phyloP scores from a whole-genome alignment of 2,113 vertebrate species.

The Micromys minutus region DNA sequence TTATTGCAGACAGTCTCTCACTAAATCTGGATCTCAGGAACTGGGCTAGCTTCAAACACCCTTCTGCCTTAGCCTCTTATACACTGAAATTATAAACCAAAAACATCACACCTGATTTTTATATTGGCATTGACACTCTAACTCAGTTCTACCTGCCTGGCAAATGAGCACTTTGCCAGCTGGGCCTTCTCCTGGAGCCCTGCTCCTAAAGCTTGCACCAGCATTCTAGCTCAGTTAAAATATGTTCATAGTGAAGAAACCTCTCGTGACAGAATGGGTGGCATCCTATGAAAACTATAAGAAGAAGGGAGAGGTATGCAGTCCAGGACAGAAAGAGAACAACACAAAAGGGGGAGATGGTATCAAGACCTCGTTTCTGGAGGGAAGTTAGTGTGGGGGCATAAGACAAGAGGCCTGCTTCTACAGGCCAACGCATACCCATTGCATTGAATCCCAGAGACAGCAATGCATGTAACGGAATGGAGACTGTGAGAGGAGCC shows the following conservation, averaged over 20 bases:
- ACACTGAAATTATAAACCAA: neutral
- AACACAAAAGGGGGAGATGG: neutral
- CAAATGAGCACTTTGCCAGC: neutral
- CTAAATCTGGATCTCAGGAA: neutral
- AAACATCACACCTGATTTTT: neutral
- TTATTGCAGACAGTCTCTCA: neutral
- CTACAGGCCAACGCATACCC: too few species aligned
- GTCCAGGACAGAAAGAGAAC: too few species aligned
- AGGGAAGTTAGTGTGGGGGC: too few species aligned
- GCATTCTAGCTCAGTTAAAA: neutral
- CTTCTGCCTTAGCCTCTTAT: neutral
- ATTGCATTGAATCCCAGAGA: neutral
- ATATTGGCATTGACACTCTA: neutral
- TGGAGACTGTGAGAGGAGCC: accelerated
- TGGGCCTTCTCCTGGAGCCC: neutral
- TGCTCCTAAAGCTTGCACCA: neutral
- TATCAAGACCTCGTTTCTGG: neutral
- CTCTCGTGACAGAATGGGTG: neutral
- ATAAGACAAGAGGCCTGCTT: neutral
- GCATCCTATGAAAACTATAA: neutral
- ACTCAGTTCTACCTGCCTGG: neutral
- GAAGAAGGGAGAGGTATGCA: neutral
- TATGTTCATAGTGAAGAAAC: neutral
- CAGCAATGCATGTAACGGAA: neutral
- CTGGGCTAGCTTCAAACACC: neutral